These are phyloP conservation scores for Vespertilio murinus DNA, from an alignment of 2,797 vertebrate genomes.

Conservation along the genomic window DNA sequence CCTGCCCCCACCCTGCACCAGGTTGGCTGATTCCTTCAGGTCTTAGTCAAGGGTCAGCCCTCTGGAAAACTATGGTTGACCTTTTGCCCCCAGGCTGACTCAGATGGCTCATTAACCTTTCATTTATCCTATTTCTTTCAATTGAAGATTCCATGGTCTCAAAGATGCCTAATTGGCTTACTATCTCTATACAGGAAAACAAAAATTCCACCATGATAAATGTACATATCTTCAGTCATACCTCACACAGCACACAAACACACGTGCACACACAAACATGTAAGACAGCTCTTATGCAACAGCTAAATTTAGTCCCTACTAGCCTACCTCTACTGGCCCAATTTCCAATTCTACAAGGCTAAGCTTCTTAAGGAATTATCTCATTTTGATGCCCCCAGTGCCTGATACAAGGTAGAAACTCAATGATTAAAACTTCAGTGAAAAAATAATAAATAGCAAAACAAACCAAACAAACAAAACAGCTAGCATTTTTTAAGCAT, in stretches of 20 bases:
- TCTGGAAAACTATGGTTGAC: not conserved
- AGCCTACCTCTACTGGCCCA: not conserved
- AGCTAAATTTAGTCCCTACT: not conserved
- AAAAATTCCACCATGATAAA: not conserved
- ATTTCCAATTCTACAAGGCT: not conserved
- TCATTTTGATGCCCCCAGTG: not conserved
- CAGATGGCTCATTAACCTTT: not conserved
- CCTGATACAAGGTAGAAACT: not conserved
- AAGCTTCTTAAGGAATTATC: not conserved
- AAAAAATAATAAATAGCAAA: not conserved
- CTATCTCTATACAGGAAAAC: not conserved
- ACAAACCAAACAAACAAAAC: no score
- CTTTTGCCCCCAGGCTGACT: not conserved
- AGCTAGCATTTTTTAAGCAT: not conserved
- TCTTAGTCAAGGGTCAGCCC: not conserved
- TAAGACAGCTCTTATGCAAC: not conserved
- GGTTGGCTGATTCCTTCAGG: not conserved
- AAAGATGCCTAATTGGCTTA: not conserved
- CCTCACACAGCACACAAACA: not conserved
- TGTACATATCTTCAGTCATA: not conserved
- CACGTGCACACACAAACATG: not conserved
- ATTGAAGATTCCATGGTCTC: not conserved
- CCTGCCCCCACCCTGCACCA: accelerated
- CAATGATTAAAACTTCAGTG: not conserved
- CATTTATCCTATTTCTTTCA: not conserved